A percentile compares a stretch with the other conserved stretches of the same genome.
Evolutionary conservation across 2,797 vertebrate species (phyloP).

Genomic region (Arctocebus calabarensis): DNA sequence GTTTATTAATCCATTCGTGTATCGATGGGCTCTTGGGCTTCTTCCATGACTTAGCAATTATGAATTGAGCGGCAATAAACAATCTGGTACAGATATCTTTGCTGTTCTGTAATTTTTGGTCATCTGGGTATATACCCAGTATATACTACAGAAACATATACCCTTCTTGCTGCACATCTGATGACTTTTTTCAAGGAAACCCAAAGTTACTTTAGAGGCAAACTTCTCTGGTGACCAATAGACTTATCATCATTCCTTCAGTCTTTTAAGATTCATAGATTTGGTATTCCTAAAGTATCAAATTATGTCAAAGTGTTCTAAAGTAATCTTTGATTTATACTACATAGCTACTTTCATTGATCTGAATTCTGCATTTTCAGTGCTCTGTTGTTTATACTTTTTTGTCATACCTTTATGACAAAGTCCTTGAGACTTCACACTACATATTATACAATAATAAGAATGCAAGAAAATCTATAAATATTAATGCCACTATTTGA

Average conservation of each 20-base stretch:
- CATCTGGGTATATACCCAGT: no score
- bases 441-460: conserved; percentile 56
- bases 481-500: conserved; percentile 64
- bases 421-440: conserved; percentile 45
- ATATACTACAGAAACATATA: neutral
- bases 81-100: no score
- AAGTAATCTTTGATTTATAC: conserved; percentile 61
- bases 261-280: conserved; percentile 42
- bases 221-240: conserved; percentile 35
- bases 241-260: conserved; percentile 40
- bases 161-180: conserved; percentile 14
- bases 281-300: conserved; percentile 22
- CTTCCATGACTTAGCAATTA: no score
- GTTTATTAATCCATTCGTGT: no score
- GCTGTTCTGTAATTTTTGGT: no score
- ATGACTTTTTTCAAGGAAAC: conserved; percentile 30
- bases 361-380: conserved; percentile 48
- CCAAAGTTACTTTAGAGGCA: conserved; percentile 62
- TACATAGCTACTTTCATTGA: conserved; percentile 55
- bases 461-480: conserved; percentile 66
- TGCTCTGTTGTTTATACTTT: conserved; percentile 14
- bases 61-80: no score
- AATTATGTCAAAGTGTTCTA: neutral
- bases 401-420: conserved; percentile 61
- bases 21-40: no score